Conservation (phyloP, 2,113 vertebrate species). For the Dendrocopos noguchii region DNA sequence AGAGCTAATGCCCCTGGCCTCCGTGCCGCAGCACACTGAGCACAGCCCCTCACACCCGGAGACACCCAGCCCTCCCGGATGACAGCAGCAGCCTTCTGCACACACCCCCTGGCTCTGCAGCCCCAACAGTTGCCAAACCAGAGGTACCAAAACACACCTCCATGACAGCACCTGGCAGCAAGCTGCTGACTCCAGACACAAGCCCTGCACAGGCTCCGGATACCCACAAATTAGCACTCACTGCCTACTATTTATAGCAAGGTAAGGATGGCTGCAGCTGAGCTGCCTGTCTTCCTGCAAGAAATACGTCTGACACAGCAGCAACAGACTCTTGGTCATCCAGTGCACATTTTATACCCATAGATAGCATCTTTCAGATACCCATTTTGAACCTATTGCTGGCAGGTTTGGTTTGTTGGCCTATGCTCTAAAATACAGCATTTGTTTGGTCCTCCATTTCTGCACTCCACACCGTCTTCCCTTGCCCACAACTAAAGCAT, state of each 20-base stretch:
- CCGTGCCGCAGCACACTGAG: neutral
- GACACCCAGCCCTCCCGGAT: neutral
- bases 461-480: accelerated
- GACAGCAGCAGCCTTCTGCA: neutral
- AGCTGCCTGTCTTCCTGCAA: neutral
- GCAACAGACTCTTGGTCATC: neutral
- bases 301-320: neutral
- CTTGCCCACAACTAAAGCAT: neutral
- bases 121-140: neutral
- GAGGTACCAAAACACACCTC: neutral
- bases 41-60: neutral
- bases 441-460: neutral
- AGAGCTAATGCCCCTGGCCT: neutral
- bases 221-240: neutral
- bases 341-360: neutral
- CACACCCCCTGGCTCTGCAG: accelerated
- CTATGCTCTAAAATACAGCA: neutral
- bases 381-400: neutral
- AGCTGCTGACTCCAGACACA: neutral
- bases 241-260: neutral
- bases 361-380: neutral
- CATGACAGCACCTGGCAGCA: neutral
- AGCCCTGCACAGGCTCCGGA: too few relatives aligned
- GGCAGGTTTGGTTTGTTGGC: neutral
- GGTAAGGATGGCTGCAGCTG: neutral